These are phyloP conservation scores for Vanessa atalanta DNA, from an alignment of 1,140 invertebrate species.

Conservation along the genomic window DNA sequence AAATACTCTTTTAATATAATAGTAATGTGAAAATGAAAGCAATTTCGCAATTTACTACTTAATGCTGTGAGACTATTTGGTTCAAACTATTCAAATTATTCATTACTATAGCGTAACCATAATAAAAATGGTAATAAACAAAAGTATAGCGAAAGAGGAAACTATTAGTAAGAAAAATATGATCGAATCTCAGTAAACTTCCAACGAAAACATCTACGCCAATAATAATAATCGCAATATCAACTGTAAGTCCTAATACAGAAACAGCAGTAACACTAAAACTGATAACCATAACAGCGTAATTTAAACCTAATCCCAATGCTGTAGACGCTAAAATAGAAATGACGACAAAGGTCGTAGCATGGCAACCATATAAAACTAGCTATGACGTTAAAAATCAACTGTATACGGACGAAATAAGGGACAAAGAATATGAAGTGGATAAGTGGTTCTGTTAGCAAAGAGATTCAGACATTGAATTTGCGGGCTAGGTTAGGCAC, in stretches of 20 bases:
- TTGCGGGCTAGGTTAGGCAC: slow-evolving; percentile 20
- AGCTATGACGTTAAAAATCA: neutral
- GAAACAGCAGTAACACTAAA: slow-evolving; percentile 32
- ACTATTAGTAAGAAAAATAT: slow-evolving; percentile 26
- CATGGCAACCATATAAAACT: neutral
- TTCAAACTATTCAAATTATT: neutral
- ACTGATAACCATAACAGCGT: slow-evolving; percentile 4
- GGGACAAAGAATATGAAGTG: neutral
- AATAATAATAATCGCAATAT: slow-evolving; percentile 41
- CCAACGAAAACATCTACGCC: slow-evolving; percentile 27
- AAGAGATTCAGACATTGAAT: slow-evolving; percentile 23
- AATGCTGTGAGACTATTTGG: no score
- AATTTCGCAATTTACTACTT: no score
- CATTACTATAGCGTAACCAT: neutral
- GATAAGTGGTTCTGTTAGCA: slow-evolving; percentile 7
- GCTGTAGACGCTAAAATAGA: slow-evolving; percentile 18
- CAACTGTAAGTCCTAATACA: slow-evolving; percentile 30
- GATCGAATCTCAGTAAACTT: slow-evolving; percentile 16
- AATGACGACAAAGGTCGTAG: neutral
- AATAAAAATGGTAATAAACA: slow-evolving; percentile 7
- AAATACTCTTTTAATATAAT: no score
- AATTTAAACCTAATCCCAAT: slow-evolving; percentile 20
- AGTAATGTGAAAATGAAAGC: no score
- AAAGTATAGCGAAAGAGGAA: slow-evolving; percentile 10
- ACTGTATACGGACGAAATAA: neutral